phyloP scores from a whole-genome alignment of 2,888 invertebrate species.

The Bimastos eiseni region DNA sequence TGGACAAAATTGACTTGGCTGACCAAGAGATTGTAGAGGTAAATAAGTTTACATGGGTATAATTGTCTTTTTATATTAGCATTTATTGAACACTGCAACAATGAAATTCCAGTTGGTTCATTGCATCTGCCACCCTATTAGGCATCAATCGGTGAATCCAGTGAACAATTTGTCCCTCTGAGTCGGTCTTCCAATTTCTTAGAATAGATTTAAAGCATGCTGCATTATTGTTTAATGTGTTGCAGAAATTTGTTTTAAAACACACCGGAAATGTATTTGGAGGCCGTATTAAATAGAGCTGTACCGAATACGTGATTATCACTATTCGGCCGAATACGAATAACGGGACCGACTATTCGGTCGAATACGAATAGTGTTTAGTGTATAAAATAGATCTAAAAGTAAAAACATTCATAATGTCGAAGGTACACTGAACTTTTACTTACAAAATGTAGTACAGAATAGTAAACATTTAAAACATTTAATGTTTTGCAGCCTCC shows the following conservation, averaged over 20 bases:
- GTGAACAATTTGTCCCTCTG: not conserved
- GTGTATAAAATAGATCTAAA: no score
- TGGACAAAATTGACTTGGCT: conserved; percentile 84
- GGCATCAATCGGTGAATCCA: not conserved
- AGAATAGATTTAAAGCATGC: not conserved
- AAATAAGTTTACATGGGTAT: conserved; percentile 42
- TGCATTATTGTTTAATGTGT: not conserved
- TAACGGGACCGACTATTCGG: no score
- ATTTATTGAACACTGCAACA: not conserved
- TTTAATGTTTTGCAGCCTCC: no score
- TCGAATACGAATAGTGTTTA: no score
- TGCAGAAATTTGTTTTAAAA: not conserved
- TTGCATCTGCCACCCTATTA: not conserved
- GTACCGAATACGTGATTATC: no score
- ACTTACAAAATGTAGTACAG: no score
- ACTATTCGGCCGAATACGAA: no score
- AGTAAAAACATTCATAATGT: no score
- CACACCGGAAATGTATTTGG: no score
- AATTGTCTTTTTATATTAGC: not conserved
- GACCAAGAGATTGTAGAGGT: conserved; percentile 91
- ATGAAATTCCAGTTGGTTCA: not conserved
- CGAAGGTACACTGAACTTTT: no score
- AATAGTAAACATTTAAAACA: no score
- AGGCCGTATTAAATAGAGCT: no score
- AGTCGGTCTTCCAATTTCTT: not conserved